phyloP scores from a whole-genome alignment of 1,140 invertebrate species.

The Drosophila trapezifrons region DNA sequence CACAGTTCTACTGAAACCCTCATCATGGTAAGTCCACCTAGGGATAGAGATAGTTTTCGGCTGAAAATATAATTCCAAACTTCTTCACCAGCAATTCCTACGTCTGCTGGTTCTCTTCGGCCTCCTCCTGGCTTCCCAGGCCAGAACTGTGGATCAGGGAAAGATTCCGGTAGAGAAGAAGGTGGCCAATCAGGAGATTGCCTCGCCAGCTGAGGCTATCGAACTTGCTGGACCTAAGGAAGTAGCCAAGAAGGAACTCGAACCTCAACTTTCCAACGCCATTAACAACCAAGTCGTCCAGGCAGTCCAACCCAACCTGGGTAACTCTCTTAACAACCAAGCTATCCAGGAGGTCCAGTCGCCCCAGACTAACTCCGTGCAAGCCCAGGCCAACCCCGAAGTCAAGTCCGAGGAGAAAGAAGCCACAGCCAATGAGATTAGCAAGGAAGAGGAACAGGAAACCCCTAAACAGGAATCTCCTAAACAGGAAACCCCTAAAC shows the following conservation, averaged over 20 bases:
- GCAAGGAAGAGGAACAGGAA: conserved; percentile 5
- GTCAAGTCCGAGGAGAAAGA: not conserved
- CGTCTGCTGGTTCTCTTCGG: conserved; percentile 48
- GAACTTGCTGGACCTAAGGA: conserved; percentile 6
- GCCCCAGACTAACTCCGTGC: not conserved
- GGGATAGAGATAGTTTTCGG: not conserved
- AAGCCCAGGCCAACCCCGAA: not conserved
- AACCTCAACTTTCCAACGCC: not conserved
- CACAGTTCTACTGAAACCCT: conserved; percentile 65
- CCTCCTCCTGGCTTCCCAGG: conserved; percentile 35
- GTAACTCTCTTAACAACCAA: no score
- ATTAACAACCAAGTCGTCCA: not conserved
- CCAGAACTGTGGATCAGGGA: conserved; percentile 17
- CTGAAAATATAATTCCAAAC: not conserved
- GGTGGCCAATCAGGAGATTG: not conserved
- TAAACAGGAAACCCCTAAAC: not conserved
- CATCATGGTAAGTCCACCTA: conserved; percentile 67
- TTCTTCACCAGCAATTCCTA: conserved; percentile 28
- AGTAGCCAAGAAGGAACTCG: not conserved
- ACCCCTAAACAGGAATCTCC: not conserved
- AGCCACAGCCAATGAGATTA: conserved; percentile 7
- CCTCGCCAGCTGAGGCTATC: not conserved
- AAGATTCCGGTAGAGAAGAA: conserved; percentile 9
- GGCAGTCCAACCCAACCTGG: not conserved
- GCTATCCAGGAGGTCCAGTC: not conserved